These are phyloP conservation scores for Bos javanicus DNA, from an alignment of 2,113 vertebrate genomes.

Conservation along the genomic window DNA sequence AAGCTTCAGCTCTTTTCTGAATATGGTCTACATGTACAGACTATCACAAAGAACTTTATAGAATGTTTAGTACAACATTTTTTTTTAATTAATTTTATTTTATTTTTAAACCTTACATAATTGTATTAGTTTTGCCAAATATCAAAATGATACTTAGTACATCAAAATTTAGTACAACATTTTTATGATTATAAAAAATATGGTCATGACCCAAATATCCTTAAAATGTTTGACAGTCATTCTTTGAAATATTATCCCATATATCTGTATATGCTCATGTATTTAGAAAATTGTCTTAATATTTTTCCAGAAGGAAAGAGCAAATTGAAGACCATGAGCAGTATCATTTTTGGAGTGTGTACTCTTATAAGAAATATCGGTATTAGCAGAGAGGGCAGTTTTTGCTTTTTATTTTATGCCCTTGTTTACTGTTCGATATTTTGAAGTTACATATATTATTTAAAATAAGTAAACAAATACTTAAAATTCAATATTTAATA, in stretches of 20 bases:
- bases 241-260: neutral
- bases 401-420: conserved; percentile 9
- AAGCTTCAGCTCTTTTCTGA: neutral
- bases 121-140: too few species aligned
- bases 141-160: too few species aligned
- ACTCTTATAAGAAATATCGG: neutral
- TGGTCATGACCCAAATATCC: neutral
- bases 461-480: neutral
- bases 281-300: neutral
- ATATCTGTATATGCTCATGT: neutral
- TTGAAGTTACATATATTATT: neutral
- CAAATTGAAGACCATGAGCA: neutral
- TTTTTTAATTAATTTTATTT: neutral
- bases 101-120: too few species aligned
- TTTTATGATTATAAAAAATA: neutral
- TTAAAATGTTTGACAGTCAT: neutral
- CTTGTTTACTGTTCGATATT: neutral
- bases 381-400: neutral
- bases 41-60: neutral
- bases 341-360: neutral
- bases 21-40: neutral
- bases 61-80: neutral
- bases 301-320: neutral
- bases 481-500: neutral
- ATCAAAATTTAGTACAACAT: neutral